Evolutionary conservation across 2,797 vertebrate genomes (phyloP).

Genomic region (Thalassophryne amazonica): DNA sequence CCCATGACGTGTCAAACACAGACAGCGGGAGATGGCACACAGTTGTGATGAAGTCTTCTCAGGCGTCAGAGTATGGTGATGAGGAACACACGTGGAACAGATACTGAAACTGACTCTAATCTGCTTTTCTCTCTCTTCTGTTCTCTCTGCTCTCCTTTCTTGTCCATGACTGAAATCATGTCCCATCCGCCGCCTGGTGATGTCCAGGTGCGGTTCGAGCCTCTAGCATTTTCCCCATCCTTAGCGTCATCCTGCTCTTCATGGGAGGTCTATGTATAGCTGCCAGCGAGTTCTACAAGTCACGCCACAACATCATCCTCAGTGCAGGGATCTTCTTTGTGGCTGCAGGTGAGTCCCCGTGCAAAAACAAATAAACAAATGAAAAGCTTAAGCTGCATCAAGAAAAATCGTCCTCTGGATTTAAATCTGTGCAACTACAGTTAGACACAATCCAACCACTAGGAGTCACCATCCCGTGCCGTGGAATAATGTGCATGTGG

Average conservation of each 20-base stretch:
- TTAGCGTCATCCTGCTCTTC: slow-evolving; percentile 98
- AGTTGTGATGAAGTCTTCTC: slow-evolving; percentile 74
- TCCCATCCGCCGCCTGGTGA: slow-evolving; percentile 1
- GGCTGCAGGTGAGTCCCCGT: slow-evolving; percentile 87
- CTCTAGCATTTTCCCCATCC: slow-evolving; percentile 98
- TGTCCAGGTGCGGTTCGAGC: slow-evolving; percentile 91
- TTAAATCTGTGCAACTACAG: too few relatives aligned
- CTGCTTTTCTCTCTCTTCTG: slow-evolving; percentile 27
- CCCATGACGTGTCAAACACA: slow-evolving; percentile 33
- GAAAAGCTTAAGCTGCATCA: too few relatives aligned
- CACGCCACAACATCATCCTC: slow-evolving; percentile 99
- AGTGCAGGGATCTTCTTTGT: slow-evolving; percentile 98
- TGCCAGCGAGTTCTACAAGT: slow-evolving; percentile 99
- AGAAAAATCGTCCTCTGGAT: too few relatives aligned
- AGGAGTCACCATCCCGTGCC: too few relatives aligned
- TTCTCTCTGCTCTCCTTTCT: not conserved
- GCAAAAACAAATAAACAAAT: not conserved
- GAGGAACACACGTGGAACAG: slow-evolving; percentile 54
- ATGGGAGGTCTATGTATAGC: slow-evolving; percentile 98
- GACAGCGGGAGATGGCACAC: too few relatives aligned
- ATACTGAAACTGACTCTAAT: slow-evolving; percentile 58
- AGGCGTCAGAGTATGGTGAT: slow-evolving; percentile 72
- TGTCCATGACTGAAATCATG: slow-evolving; percentile 4
- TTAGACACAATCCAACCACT: too few relatives aligned
- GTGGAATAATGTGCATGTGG: too few relatives aligned